Percentiles rank a stretch among this genome's conserved stretches.
Evolutionary conservation across 1,140 invertebrate genomes (phyloP).

Genomic region (Liolophura sinensis): DNA sequence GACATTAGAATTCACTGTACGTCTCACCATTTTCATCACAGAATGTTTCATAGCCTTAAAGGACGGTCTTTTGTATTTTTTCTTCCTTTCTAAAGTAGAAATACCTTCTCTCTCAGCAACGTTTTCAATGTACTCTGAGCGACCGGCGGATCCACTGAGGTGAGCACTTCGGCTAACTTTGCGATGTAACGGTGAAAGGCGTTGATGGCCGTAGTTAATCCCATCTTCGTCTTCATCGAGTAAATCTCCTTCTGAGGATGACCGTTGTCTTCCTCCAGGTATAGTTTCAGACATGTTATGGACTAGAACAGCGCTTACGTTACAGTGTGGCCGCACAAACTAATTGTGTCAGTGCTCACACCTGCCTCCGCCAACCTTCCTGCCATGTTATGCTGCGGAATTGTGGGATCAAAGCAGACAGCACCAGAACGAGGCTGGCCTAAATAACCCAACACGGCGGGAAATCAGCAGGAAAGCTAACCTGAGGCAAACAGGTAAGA

Average conservation of each 20-base stretch:
- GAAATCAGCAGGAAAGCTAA: no score
- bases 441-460: no score
- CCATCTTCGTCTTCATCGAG: constrained; percentile 32
- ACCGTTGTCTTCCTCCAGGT: constrained; percentile 39
- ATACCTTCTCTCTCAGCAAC: not conserved
- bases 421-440: no score
- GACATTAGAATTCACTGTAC: no score
- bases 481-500: no score
- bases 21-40: constrained; percentile 12
- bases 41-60: constrained; percentile 40
- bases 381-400: no score
- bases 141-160: not conserved
- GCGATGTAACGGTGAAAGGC: constrained; percentile 19
- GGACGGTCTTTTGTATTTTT: constrained; percentile 16
- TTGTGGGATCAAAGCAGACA: no score
- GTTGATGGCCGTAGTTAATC: constrained; percentile 1
- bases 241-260: constrained; percentile 43
- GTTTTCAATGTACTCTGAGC: not conserved
- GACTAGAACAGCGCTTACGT: not conserved
- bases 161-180: constrained; percentile 34
- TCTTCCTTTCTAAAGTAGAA: not conserved
- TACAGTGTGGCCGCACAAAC: not conserved
- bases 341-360: not conserved
- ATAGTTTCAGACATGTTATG: constrained; percentile 29
- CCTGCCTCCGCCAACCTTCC: not conserved